Base-by-base conservation (phyloP, 2,888 invertebrate genomes). In the Hypsopygia costalis region DNA sequence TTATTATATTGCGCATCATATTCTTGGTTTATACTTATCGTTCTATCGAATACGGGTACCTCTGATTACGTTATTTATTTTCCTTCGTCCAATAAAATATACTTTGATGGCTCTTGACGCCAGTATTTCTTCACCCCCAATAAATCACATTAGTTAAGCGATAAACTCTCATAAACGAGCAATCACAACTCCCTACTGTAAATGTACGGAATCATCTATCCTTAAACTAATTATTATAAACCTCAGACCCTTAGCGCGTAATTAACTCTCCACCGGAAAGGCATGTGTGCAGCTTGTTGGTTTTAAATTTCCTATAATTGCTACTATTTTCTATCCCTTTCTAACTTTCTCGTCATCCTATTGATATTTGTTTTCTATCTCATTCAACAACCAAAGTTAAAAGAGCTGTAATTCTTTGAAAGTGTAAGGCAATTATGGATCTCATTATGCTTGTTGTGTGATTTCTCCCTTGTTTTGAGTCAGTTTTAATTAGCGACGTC, bases 301-400 rank as follows among this genome's bases (percentile, higher is more conserved):
- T 74, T 68, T 81, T 62, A 50, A 55, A 55, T 75, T 79, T 51
- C 50, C 60, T 37, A 43, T 39, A 44, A 53, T 51, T 44, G 44
- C 46, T 52, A 36, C 37, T 30, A 39, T 39, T 30, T 30, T 40
- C 42, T 27, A 20, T 22, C 31, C 35, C 39, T 40, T 10, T 42
- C 41, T 12, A 33, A 36, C 41, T 30, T 9, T 7, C n/a, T 11
- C 11, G 16, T 11, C 20, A 20, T 37, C 30, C 6, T 4, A 25
- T 25, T 11, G 7, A 3, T 7, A 11, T 7, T 11, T 11, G 11
- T 11, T 8, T 10, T 3, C 16, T 25, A 6, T 33, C n/a, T 25
- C 34, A 11, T 25, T 27, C 34, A 8, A n/a, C 8, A 5, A 16
- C 33, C 38, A 37, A 10, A 21, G 1, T 8, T 16, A 25, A 20